Evolutionary conservation across 2,113 vertebrate genomes (phyloP).

Genomic region (Mus spicilegus): DNA sequence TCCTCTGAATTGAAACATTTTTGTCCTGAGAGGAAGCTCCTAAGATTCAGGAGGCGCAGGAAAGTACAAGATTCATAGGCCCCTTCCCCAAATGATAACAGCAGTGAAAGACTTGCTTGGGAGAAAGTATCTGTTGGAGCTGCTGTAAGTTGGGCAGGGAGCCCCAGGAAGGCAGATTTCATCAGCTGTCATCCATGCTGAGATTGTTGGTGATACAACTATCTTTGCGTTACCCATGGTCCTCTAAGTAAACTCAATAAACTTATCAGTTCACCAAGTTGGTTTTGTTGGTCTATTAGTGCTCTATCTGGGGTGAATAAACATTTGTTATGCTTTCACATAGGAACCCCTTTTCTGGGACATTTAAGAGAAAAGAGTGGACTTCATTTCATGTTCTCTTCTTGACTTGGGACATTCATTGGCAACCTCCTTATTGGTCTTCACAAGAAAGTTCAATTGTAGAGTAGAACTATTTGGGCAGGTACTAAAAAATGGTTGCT

Average conservation of each 20-base stretch:
- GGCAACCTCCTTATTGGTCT: not conserved
- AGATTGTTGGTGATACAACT: not conserved
- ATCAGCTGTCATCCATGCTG: not conserved
- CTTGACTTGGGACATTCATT: constrained; percentile 32
- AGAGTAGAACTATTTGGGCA: not conserved
- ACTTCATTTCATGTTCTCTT: constrained; percentile 41
- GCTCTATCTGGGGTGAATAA: not conserved
- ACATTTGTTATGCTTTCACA: not conserved
- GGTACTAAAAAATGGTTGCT: constrained; percentile 1
- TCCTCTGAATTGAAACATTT: not conserved
- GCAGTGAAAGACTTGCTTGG: not conserved
- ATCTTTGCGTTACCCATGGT: not conserved
- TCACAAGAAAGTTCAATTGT: constrained; percentile 28
- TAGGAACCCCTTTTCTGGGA: not conserved
- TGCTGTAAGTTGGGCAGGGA: not conserved
- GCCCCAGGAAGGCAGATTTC: not conserved
- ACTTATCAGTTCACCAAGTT: not conserved
- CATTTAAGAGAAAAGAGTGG: constrained; percentile 14
- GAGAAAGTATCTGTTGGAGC: not conserved
- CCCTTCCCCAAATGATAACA: not conserved
- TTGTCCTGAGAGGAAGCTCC: not conserved
- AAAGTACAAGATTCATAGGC: not conserved
- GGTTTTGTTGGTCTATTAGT: not conserved
- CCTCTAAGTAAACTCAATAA: not conserved
- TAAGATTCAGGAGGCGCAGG: not conserved